These are phyloP conservation scores for Pogoniulus pusillus DNA, from an alignment of 2,797 vertebrate genomes.

Conservation along the genomic window DNA sequence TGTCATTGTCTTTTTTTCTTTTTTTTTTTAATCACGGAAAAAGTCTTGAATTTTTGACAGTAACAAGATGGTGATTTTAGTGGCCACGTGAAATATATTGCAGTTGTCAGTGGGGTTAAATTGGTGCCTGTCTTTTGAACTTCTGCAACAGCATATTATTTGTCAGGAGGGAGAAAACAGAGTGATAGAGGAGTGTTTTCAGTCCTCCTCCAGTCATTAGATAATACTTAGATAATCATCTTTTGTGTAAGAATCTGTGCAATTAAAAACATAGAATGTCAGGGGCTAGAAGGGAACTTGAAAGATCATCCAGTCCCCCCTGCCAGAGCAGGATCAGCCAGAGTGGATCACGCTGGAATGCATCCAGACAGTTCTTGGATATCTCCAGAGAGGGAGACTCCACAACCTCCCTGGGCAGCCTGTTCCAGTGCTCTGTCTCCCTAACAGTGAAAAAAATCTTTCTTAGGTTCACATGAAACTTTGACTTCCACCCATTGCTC, in stretches of 20 bases:
- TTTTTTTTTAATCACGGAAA: background rate
- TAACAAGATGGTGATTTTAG: background rate
- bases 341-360: too few species aligned
- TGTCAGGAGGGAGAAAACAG: background rate
- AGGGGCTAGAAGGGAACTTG: too few species aligned
- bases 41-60: background rate
- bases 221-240: background rate
- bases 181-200: background rate
- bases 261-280: too few species aligned
- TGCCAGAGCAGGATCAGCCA: too few species aligned
- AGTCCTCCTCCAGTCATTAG: background rate
- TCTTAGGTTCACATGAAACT: too few species aligned
- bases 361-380: too few species aligned
- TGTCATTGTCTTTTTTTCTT: background rate
- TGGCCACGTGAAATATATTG: background rate
- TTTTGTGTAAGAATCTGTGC: background rate
- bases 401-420: too few species aligned
- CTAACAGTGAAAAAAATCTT: too few species aligned
- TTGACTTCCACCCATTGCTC: too few species aligned
- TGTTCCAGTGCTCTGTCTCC: too few species aligned
- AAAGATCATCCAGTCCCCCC: too few species aligned
- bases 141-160: background rate
- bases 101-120: background rate
- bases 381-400: too few species aligned
- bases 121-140: background rate